Evolutionary conservation across 2,888 invertebrate species (phyloP), one percentile per base, ranked within the genome.

Genomic region (Geophilus truncorum): DNA sequence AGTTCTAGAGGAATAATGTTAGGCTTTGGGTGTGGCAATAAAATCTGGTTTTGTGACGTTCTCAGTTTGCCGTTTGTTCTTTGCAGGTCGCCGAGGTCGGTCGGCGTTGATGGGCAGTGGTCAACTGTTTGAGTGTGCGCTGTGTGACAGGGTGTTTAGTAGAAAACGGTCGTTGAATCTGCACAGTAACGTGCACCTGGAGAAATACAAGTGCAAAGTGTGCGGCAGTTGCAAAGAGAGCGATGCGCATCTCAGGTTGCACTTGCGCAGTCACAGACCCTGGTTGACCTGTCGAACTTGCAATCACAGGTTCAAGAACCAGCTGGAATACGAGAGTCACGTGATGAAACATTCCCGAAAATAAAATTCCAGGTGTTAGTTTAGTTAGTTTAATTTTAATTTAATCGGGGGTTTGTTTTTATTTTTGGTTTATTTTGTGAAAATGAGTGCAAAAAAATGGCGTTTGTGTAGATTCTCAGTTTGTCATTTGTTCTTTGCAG

Each of bases 131-230:
- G 21, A 40, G 5, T 78, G 78, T 45, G 21, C 78, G 9, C 6
- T 15, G 51, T 78, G 78, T 28, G 23, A n/a, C 78, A 78, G 23
- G 5, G 78, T 78, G 78, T 78, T 78, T 28, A 21, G 21, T 21
- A 40, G 40, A 23, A 36, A 45, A 10, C 10, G 40, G 18, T 36
- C 78, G 23, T 45, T 78, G 23, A 18, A 18, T 30, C 23, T 40
- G 21, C 78, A 78, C n/a, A 78, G 9, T 21, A 78, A 78, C 78
- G 40, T 78, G 23, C 78, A 79, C 79, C 23, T 23, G 34, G 79
- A 62, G 15, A 51, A 36, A 6, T 79, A 62, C 57, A 51, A 62
- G 62, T 79, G 79, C 62, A 28, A 9, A 9, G 25, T n/a, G n/a
- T 79, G 79, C 18, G 79, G 57, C 1, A 45, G 51, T 30, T 79